A percentile compares a stretch with the other conserved stretches of the same genome.
Evolutionary conservation across 2,888 invertebrate genomes (phyloP).

Genomic region (Pyrochroa serraticornis): DNA sequence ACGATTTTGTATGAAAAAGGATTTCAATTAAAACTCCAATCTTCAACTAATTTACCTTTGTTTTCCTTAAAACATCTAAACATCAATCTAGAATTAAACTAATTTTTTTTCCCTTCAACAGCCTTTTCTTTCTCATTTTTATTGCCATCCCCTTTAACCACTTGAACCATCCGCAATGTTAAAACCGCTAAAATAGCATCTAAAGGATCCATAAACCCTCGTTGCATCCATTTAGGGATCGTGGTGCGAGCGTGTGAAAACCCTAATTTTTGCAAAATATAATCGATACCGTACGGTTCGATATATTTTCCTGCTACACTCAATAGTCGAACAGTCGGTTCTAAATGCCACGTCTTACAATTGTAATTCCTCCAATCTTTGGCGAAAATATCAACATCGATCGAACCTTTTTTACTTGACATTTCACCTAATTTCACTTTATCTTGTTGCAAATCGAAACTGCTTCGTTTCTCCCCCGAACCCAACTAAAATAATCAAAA

Average conservation of each 20-base stretch:
- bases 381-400: conserved; percentile 68
- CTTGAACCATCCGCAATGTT: conserved; percentile 71
- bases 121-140: conserved; percentile 43
- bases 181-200: conserved; percentile 88
- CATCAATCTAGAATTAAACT: conserved; percentile 17
- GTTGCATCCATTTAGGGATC: conserved; percentile 99
- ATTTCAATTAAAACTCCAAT: too few relatives aligned
- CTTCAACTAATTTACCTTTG: conserved; percentile 5
- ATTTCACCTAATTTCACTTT: conserved; percentile 37
- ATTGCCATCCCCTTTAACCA: conserved; percentile 53
- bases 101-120: conserved; percentile 35
- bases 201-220: conserved; percentile 96
- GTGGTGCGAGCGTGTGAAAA: conserved; percentile 97
- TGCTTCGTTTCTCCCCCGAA: conserved; percentile 42
- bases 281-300: conserved; percentile 98
- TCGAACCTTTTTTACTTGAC: conserved; percentile 45
- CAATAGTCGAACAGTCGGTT: conserved; percentile 83
- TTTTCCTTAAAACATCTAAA: conserved; percentile 8
- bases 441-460: conserved; percentile 40
- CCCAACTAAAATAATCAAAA: conserved; percentile 40
- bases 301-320: conserved; percentile 81
- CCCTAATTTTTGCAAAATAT: conserved; percentile 95
- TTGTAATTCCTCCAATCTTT: conserved; percentile 90
- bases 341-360: conserved; percentile 95
- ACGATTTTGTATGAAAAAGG: not conserved